Conservation (phyloP, 2,888 invertebrate species). For the Endomychus coccineus region DNA sequence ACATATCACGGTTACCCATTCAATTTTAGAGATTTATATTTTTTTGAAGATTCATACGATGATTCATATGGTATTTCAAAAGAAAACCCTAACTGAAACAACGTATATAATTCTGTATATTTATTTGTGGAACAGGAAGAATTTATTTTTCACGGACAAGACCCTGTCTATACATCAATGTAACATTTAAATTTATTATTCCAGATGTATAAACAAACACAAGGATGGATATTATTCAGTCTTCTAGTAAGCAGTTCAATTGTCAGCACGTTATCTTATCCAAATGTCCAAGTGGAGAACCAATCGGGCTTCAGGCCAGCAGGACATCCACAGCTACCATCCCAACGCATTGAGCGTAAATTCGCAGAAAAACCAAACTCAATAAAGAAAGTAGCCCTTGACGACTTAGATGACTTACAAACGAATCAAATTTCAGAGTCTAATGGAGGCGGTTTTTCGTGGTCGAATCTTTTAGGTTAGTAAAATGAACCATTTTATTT, state of each 20-base stretch:
- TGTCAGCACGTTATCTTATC: conserved; percentile 61
- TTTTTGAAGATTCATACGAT: no score
- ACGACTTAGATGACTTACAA: conserved; percentile 74
- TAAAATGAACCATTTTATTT: conserved; percentile 20
- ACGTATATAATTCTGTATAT: no score
- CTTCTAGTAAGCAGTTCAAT: conserved; percentile 61
- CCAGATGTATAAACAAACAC: conserved; percentile 56
- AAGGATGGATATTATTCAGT: conserved; percentile 64
- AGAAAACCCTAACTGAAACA: no score
- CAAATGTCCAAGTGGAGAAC: conserved; percentile 41
- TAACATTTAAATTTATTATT: conserved; percentile 10
- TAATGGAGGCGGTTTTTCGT: conserved; percentile 64
- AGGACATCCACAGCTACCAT: conserved; percentile 38
- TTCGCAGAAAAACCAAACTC: conserved; percentile 85
- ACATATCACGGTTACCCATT: no score
- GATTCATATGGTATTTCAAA: no score
- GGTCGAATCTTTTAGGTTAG: conserved; percentile 76
- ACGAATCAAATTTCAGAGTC: conserved; percentile 70
- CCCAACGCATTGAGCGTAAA: conserved; percentile 60
- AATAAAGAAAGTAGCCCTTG: conserved; percentile 77
- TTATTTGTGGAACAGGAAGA: no score
- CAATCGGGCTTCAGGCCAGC: conserved; percentile 28
- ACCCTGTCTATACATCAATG: no score
- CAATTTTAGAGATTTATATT: no score
- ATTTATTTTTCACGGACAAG: no score